phyloP scores from a whole-genome alignment of 2,797 vertebrate genomes.

The Cichlasoma orientale region DNA sequence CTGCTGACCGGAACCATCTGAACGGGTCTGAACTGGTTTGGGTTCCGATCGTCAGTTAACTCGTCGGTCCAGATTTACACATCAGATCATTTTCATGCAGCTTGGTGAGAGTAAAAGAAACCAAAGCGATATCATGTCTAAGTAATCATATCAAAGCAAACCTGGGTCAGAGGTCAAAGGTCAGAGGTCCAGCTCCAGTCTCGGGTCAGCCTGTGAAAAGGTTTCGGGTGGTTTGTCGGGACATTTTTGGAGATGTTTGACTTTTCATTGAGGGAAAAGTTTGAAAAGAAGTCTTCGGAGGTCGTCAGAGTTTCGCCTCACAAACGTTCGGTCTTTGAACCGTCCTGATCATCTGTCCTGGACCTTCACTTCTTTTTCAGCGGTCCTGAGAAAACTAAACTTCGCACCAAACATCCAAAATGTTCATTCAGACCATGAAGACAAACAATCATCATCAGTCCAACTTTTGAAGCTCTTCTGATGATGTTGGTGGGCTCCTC shows the following conservation, averaged over 20 bases:
- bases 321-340: background rate
- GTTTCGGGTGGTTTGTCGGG: background rate
- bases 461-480: background rate
- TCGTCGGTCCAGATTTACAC: background rate
- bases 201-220: background rate
- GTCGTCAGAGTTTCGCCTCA: background rate
- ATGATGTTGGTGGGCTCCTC: background rate
- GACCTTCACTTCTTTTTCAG: background rate
- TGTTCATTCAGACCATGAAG: background rate
- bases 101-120: background rate
- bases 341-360: background rate
- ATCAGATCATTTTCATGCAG: no score
- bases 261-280: background rate
- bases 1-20: background rate
- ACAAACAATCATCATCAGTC: background rate
- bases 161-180: constrained; percentile 21
- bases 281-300: background rate
- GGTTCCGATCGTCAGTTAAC: background rate
- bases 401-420: background rate
- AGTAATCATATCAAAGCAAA: constrained; percentile 1
- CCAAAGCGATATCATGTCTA: background rate
- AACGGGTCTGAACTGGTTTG: background rate
- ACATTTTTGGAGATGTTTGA: background rate
- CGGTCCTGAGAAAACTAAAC: background rate
- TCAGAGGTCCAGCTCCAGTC: background rate